Evolutionary conservation across 2,888 invertebrate species (phyloP).

Genomic region (Trimorus sp.): DNA sequence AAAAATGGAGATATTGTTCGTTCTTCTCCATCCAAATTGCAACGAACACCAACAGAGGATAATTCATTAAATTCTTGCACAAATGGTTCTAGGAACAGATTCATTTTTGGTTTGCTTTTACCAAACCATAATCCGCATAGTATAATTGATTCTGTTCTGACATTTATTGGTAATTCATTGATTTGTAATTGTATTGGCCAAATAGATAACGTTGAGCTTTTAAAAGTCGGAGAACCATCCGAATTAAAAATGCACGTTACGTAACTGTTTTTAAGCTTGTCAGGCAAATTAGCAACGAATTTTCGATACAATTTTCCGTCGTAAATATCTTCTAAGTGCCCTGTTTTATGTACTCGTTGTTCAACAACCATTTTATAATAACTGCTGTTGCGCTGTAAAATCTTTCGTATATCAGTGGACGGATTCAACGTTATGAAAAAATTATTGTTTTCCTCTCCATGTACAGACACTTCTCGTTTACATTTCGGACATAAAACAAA

Average conservation of each 20-base stretch:
- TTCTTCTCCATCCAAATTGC: not conserved
- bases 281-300: slow-evolving; percentile 1
- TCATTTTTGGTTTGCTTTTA: slow-evolving; percentile 2
- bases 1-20: not conserved
- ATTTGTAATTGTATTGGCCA: slow-evolving; percentile 7
- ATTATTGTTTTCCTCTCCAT: slow-evolving; percentile 5
- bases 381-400: not conserved
- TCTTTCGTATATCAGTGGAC: not conserved
- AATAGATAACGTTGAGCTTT: too few species aligned
- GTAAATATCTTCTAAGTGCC: not conserved
- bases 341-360: not conserved
- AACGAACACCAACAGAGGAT: not conserved
- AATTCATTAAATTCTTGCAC: slow-evolving; percentile 4
- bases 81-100: not conserved
- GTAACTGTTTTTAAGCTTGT: not conserved
- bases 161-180: slow-evolving; percentile 5
- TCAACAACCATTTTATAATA: slow-evolving; percentile 1
- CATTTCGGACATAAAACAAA: not conserved
- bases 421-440: slow-evolving; percentile 8
- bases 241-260: slow-evolving; percentile 6
- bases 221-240: not conserved
- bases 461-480: not conserved
- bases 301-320: not conserved
- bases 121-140: too few species aligned
- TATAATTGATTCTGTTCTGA: not conserved